Conservation (phyloP, 2,888 invertebrate genomes). For the Neoscelio sp. region DNA sequence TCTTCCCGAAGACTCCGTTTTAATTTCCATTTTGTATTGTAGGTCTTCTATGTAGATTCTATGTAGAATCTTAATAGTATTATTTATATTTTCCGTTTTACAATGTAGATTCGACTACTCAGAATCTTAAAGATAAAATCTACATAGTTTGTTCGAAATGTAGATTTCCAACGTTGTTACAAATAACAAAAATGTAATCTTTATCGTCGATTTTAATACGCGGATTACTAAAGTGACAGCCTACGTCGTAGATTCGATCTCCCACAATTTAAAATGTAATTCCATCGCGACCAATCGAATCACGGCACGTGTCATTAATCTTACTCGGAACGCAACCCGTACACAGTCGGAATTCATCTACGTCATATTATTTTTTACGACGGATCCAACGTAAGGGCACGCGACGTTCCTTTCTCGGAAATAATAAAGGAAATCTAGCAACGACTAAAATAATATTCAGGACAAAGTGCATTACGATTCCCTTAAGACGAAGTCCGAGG, state of each 20-base stretch:
- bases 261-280: conserved; percentile 31
- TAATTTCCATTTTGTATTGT: no score
- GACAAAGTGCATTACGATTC: conserved; percentile 1
- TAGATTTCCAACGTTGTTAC: no score
- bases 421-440: conserved; percentile 28
- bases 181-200: no score
- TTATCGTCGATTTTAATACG: no score
- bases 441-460: conserved; percentile 27
- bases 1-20: no score
- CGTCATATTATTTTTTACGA: conserved; percentile 38
- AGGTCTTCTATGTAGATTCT: no score
- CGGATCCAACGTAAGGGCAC: conserved; percentile 16
- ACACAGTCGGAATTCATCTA: conserved; percentile 25
- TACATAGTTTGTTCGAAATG: no score
- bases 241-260: conserved; percentile 24
- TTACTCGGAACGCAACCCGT: conserved; percentile 43
- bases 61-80: no score
- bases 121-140: no score
- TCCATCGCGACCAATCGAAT: conserved; percentile 34
- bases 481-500: neutral
- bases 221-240: no score
- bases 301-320: conserved; percentile 37
- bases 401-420: conserved; percentile 48
- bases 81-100: no score
- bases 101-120: no score